Evolutionary conservation across 1,140 invertebrate genomes (phyloP).

Genomic region (Bemisia tabaci): DNA sequence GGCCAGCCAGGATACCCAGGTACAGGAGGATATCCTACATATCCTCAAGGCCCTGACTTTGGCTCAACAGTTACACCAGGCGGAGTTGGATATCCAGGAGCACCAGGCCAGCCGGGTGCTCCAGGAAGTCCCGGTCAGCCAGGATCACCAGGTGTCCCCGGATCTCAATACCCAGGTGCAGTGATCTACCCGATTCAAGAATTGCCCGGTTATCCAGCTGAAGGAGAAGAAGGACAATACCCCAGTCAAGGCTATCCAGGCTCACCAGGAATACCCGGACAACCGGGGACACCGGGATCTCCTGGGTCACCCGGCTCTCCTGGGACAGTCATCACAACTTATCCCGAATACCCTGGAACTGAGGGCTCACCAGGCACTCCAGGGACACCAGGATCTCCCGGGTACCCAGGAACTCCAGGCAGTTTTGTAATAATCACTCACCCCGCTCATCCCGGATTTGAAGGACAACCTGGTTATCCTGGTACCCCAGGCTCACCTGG

Average conservation of each 20-base stretch:
- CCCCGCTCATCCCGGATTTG: constrained; percentile 15
- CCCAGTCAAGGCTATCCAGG: constrained; percentile 12
- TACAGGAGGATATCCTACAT: constrained; percentile 16
- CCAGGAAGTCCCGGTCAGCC: background rate
- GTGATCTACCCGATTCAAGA: too few species aligned
- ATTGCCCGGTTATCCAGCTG: too few species aligned
- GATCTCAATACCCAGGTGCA: too few species aligned
- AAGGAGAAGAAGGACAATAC: too few species aligned
- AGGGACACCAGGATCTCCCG: constrained; percentile 11
- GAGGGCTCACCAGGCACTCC: constrained; percentile 8
- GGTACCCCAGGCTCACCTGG: too few species aligned
- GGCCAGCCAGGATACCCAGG: constrained; percentile 18
- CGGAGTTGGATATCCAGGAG: background rate
- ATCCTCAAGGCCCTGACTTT: constrained; percentile 19
- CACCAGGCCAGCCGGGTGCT: constrained; percentile 2
- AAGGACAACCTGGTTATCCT: background rate
- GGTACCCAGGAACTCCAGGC: constrained; percentile 2
- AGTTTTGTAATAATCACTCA: constrained; percentile 14
- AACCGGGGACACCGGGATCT: constrained; percentile 14
- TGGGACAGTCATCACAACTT: constrained; percentile 14
- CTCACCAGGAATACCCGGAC: constrained; percentile 15
- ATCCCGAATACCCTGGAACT: constrained; percentile 21
- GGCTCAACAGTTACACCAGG: background rate
- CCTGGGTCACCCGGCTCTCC: constrained; percentile 18
- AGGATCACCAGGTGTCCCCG: background rate